phyloP scores from a whole-genome alignment of 2,113 vertebrate genomes.

The Cyphomyrus discorhynchus region DNA sequence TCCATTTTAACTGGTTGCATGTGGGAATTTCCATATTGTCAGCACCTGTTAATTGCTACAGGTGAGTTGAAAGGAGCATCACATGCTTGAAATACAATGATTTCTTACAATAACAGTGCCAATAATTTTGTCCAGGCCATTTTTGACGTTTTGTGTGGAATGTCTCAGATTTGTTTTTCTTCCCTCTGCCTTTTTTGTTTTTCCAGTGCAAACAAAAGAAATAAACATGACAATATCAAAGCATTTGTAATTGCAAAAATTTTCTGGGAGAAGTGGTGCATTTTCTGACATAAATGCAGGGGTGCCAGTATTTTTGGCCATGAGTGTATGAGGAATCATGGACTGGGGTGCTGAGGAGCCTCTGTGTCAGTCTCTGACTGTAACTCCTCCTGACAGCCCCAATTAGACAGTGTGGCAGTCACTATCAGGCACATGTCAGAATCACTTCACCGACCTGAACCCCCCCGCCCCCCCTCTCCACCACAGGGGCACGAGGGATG shows the following conservation, averaged over 20 bases:
- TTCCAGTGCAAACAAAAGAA: background rate
- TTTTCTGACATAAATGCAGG: too few relatives aligned
- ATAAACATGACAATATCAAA: too few relatives aligned
- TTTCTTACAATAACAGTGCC: too few relatives aligned
- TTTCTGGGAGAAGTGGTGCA: too few relatives aligned
- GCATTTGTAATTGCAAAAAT: too few relatives aligned
- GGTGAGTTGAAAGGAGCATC: too few relatives aligned
- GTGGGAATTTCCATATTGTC: background rate
- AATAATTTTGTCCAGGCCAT: too few relatives aligned
- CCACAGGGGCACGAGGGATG: conserved; percentile 1
- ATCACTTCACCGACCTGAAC: conserved; percentile 12
- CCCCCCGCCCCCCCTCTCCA: background rate
- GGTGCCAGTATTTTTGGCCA: too few relatives aligned
- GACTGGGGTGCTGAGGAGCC: background rate
- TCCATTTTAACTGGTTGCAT: background rate
- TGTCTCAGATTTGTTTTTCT: background rate
- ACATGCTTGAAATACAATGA: too few relatives aligned
- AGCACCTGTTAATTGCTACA: background rate
- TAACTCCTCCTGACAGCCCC: conserved; percentile 43
- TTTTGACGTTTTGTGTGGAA: too few relatives aligned
- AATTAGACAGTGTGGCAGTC: conserved; percentile 42
- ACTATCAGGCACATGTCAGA: conserved; percentile 34
- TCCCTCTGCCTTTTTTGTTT: background rate
- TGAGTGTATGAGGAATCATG: background rate
- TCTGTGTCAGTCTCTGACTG: conserved; percentile 13